Base-by-base conservation (phyloP, 2,113 vertebrate genomes). In the Cercocebus atys region DNA sequence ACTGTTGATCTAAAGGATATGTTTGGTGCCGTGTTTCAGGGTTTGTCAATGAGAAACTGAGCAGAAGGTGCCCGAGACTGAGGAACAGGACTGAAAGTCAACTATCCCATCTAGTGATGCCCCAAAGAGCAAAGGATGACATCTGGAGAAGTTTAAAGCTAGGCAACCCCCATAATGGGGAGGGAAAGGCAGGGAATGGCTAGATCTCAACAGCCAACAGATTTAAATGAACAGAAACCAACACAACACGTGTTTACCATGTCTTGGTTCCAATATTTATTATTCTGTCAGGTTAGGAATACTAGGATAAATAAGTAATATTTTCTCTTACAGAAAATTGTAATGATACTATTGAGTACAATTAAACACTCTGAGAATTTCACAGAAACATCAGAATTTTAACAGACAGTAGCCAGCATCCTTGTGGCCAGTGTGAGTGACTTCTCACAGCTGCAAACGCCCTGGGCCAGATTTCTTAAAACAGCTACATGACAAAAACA, bases 351-450 rank as follows among this genome's bases (percentile, higher is more conserved):
- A 97, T 90, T 88, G 96, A 85, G 88, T 92, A 97, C 91, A 82
- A 97, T 97, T 97, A 97, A 98, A 98, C 97, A 98, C 97, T 98
- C 98, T 98, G 98, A 98, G 97, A 80, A 98, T 98, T 98, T 99
- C 98, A 99, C 98, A 98, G 98, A 98, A 98, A 99, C 97, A 90
- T 98, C 98, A 99, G 98, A 98, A 98, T 98, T 98, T 97, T 92
- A 98, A 98, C 96, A 98, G 98, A 98, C 87, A 68, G 96, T 97
- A 98, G 92, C 97, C 98, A 96, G 98, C 96, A 96, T 95, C 97
- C 88, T 98, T 91, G 96, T 86, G 86, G 95, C 96, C 98, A 98
- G 93, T 85, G 98, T 88, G 93, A 97, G 97, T 80, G 94, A 95
- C 59, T 88, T 96, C 97, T 97, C 98, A 57, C 93, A 96, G 81